Evolutionary conservation across 1,140 invertebrate genomes (phyloP).

Genomic region (Vollenhovia emeryi): DNA sequence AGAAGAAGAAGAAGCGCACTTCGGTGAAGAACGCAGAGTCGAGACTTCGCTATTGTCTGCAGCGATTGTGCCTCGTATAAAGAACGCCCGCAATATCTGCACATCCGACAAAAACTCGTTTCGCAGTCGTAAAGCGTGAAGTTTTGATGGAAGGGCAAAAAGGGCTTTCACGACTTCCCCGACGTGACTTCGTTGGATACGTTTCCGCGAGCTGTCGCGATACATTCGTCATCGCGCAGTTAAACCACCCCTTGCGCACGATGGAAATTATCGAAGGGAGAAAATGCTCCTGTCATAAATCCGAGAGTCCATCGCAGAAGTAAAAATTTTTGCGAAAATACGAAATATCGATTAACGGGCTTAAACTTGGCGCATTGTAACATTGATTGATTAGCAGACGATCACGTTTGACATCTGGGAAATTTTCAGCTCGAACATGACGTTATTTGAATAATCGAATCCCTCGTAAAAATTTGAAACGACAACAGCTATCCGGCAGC

Average conservation of each 20-base stretch:
- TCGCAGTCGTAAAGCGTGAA: conserved; percentile 46
- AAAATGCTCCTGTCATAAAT: conserved; percentile 6
- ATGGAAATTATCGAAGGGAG: background rate
- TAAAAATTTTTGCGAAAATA: conserved; percentile 19
- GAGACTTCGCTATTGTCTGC: conserved; percentile 41
- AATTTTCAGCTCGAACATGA: background rate
- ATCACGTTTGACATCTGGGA: background rate
- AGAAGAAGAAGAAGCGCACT: conserved; percentile 6
- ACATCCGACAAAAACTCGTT: conserved; percentile 55
- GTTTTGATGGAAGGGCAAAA: conserved; percentile 53
- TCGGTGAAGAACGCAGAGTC: conserved; percentile 5
- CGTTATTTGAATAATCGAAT: background rate
- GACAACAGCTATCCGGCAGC: background rate
- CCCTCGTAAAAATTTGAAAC: background rate
- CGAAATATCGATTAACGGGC: background rate
- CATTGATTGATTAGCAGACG: background rate
- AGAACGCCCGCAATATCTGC: conserved; percentile 50
- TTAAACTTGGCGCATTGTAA: background rate
- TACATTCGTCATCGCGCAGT: conserved; percentile 45
- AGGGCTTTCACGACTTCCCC: conserved; percentile 1
- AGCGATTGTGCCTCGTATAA: conserved; percentile 53
- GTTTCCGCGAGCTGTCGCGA: conserved; percentile 31
- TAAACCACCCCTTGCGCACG: background rate
- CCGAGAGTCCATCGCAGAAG: background rate
- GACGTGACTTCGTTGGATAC: conserved; percentile 21